Evolutionary conservation across 2,888 invertebrate genomes (phyloP), one percentile per base, ranked within the genome.

Genomic region (Drosophila ezoana): DNA sequence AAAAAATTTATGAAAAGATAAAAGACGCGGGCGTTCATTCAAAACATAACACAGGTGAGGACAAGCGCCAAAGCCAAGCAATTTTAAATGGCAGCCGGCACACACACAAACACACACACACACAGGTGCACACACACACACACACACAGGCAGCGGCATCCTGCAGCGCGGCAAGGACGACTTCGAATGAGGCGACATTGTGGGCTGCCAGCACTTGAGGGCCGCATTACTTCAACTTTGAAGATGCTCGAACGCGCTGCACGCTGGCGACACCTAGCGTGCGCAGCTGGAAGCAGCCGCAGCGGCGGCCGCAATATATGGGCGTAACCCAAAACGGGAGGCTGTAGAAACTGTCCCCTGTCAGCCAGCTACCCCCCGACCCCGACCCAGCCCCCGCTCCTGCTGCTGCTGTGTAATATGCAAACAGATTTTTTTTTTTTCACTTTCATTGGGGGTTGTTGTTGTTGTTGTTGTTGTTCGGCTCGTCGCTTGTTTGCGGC

Each of bases 191-290:
- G 41, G 32, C 10, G 53, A 43, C 35, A 54, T 63, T 64, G 71
- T 38, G 65, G 59, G 56, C 60, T 67, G 68, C 69, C 59, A 81
- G 85, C 85, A 89, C 85, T 85, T 89, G 85, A 89, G 89, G 28
- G 87, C 87, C 76, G 87, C 87, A 87, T 84, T 88, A 89, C 89
- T 81, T 87, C 84, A 87, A 84, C 89, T 87, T 87, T 85, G 79
- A 87, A 89, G 89, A 89, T 87, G 87, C 89, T 79, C 83, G 83
- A 82, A 77, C 86, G 79, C 74, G 72, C 45, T 72, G 77, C 72
- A 66, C 72, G 72, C 63, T 58, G 74, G 87, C 85, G 89, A 87
- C 85, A 85, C 87, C 89, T 87, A 85, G 85, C 89, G 85, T 81
- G 87, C 84, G 79, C 89, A 85, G 89, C 89, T 84, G 89, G 84